Evolutionary conservation across 2,797 vertebrate genomes (phyloP), one percentile per base, ranked within the genome.

Genomic region (Ceryle rudis): DNA sequence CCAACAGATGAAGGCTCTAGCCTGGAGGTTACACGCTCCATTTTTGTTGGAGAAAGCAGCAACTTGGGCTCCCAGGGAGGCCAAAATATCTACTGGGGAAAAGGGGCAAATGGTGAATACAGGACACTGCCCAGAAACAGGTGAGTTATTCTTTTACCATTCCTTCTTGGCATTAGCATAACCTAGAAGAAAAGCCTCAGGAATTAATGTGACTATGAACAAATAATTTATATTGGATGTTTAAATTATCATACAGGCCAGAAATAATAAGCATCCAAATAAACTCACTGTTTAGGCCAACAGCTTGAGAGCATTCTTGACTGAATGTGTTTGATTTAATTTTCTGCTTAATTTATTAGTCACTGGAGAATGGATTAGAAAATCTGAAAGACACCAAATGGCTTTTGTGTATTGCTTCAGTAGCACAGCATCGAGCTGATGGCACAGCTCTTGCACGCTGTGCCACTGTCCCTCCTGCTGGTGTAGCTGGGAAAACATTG

Each of bases 81-180:
- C 72, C 97, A 95, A 78, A 98, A 97, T 92, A 97, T 94, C 95
- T 98, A 98, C 86, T 97, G 97, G 94, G 97, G 97, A 35, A 97
- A 82, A 84, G 97, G 97, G 44, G 90, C 95, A 61, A 89, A 95
- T 12, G 97, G 96, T 77, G 96, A 97, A 78, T 93, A 95, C 69
- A 95, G 97, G 85, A 96, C 97, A 9, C 94, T 97, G 49, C 96
- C 97, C 89, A 91, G 97, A 91, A 98, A 98, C 89, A 97, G 97
- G 98, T 98, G 91, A 91, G 98, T 93, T 93, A 46, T 95, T 92
- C 69, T 93, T 81, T 20, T 90, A 69, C 55, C 12, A 2, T 89
- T 95, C 86, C 61, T 79, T 81, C 78, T 71, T 86, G 78, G 37
- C 3, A 0, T 91, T 78, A 64, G 33, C 11, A 18, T 37, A 65